Evolutionary conservation across 2,113 vertebrate genomes (phyloP), one percentile per base, ranked within the genome.

Genomic region (Rhadina sibilatrix): DNA sequence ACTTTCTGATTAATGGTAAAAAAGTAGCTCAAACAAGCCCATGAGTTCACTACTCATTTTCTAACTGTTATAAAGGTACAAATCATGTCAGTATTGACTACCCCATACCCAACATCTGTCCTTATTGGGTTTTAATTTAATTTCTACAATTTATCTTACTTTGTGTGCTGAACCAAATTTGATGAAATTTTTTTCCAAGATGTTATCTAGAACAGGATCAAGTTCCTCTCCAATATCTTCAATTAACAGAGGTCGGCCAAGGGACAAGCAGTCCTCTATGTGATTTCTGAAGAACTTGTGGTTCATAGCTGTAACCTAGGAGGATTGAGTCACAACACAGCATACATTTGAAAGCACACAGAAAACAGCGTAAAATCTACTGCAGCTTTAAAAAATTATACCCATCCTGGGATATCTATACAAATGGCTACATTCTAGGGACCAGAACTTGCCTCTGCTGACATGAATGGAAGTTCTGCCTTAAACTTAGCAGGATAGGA

Each of bases 171-270:
- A 98, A 79, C 98, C 98, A 88, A 98, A 98, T 95, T 98, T 99
- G 80, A 99, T 98, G 95, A 98, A 99, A 96, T 98, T 99, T 93
- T 99, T 99, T 97, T 99, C 98, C 92, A 99, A 95, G 72, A 99
- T 97, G 93, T 98, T 98, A 97, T 99, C 98, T 81, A 99, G 92
- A 60, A 97, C 97, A 15, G 98, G 98, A 93, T 99, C 98, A 75
- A 99, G 97, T 49, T 99, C 98, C 89, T 99, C 98, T 33, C 98
- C 98, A n/a, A 99, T 91, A 42, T 99, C 98, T 96, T 99, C 98
- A 71, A 99, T 88, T 92, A 99, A 97, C 64, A 99, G 95, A 63
- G 98, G 98, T 78, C 95, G 97, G 33, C 98, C 98, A 69, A 98
- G 96, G 86, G 98, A 98, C 83, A 99, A 95, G 52, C 96, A 96